These are phyloP conservation scores for Penaeus indicus DNA, from an alignment of 1,140 invertebrate genomes.

Conservation along the genomic window DNA sequence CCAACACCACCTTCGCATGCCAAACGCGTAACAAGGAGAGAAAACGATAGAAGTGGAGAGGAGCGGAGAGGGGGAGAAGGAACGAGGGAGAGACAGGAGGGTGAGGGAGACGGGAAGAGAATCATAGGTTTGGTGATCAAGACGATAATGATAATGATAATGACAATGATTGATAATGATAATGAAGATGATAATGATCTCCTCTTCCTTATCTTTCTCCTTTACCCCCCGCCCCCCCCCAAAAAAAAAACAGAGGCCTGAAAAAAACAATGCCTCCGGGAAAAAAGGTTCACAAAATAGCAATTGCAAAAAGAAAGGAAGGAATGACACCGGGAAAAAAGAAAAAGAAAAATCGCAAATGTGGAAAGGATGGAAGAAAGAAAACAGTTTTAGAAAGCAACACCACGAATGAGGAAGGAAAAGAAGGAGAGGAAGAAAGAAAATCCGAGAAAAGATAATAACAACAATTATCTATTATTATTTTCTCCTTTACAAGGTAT, in stretches of 20 bases:
- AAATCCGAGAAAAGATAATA: background rate
- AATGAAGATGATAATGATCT: no score
- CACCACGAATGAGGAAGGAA: background rate
- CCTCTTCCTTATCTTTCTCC: background rate
- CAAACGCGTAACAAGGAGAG: background rate
- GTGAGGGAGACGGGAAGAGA: background rate
- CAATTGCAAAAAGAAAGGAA: background rate
- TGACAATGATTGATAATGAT: no score
- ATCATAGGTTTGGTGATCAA: no score
- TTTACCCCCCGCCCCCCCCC: background rate
- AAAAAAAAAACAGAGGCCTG: no score
- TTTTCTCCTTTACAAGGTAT: no score
- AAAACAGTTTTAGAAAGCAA: background rate
- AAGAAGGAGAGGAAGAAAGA: background rate
- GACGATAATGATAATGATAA: no score
- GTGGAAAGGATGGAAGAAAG: background rate
- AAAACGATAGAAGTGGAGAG: background rate
- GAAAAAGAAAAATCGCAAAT: background rate
- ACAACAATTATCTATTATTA: background rate
- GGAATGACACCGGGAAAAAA: background rate
- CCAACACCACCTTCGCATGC: background rate
- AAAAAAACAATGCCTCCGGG: no score
- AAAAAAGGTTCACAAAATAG: no score
- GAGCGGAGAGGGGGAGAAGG: background rate
- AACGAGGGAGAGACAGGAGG: background rate